These are phyloP conservation scores for Vesta saturnalis DNA, from an alignment of 2,888 invertebrate genomes.

Conservation along the genomic window DNA sequence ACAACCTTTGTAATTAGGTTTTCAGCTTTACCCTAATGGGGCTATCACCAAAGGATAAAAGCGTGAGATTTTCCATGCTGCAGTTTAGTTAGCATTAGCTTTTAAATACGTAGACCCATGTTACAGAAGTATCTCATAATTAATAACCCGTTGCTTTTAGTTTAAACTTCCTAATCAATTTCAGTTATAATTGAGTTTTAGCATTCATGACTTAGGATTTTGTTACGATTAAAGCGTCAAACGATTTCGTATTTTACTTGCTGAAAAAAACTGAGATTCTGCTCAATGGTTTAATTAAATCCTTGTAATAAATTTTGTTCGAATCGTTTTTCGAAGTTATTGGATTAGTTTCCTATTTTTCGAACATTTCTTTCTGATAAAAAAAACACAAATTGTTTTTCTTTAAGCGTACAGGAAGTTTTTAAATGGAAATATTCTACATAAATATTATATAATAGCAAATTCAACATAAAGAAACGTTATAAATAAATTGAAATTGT, in stretches of 20 bases:
- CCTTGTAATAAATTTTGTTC: not conserved
- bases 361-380: not conserved
- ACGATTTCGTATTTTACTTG: not conserved
- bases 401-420: not conserved
- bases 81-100: not conserved
- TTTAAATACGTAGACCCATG: not conserved
- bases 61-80: constrained; percentile 13
- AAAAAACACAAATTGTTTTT: not conserved
- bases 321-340: not conserved
- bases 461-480: too few species aligned
- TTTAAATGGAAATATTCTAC: not conserved
- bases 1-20: constrained; percentile 23
- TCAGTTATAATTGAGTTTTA: too few species aligned
- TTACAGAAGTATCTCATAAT: not conserved
- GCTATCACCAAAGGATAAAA: constrained; percentile 22
- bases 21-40: constrained; percentile 18
- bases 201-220: too few species aligned
- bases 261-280: not conserved
- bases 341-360: not conserved
- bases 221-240: not conserved
- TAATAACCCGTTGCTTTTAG: not conserved
- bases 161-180: not conserved
- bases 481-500: too few species aligned
- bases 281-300: constrained; percentile 1
- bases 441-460: not conserved